These are phyloP conservation scores for Drosophila dives DNA, from an alignment of 2,888 invertebrate species.

Conservation along the genomic window DNA sequence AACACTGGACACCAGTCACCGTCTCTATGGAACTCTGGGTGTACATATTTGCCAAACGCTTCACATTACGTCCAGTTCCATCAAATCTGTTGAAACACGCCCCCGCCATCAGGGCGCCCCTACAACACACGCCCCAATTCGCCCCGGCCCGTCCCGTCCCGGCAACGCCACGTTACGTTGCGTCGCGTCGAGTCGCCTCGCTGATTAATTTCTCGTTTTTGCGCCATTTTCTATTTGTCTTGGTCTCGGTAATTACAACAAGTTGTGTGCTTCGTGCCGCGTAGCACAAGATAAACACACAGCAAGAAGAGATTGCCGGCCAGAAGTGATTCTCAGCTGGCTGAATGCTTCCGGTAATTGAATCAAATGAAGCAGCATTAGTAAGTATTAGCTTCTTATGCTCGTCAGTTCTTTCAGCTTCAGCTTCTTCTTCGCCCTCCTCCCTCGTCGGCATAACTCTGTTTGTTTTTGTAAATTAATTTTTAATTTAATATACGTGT, in stretches of 20 bases:
- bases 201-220: constrained; percentile 83
- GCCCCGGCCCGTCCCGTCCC: neutral
- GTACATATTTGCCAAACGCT: constrained; percentile 73
- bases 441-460: constrained; percentile 53
- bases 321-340: constrained; percentile 52
- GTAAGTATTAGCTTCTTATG: constrained; percentile 80
- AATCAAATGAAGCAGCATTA: constrained; percentile 80
- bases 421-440: neutral
- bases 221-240: constrained; percentile 83
- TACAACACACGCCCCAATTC: neutral
- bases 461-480: constrained; percentile 79
- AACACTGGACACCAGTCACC: constrained; percentile 43
- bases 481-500: constrained; percentile 78
- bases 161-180: neutral
- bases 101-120: constrained; percentile 31
- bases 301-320: constrained; percentile 31
- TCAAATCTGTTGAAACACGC: constrained; percentile 54
- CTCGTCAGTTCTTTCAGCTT: constrained; percentile 36
- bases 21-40: constrained; percentile 22
- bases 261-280: constrained; percentile 60
- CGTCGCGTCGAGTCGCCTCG: constrained; percentile 25
- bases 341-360: constrained; percentile 76
- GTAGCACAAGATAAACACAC: constrained; percentile 72
- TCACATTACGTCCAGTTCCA: constrained; percentile 68
- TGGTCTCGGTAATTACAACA: constrained; percentile 82